Base-by-base conservation (phyloP, 92 coral and sea anemone genomes). In the Galaxea fascicularis region DNA sequence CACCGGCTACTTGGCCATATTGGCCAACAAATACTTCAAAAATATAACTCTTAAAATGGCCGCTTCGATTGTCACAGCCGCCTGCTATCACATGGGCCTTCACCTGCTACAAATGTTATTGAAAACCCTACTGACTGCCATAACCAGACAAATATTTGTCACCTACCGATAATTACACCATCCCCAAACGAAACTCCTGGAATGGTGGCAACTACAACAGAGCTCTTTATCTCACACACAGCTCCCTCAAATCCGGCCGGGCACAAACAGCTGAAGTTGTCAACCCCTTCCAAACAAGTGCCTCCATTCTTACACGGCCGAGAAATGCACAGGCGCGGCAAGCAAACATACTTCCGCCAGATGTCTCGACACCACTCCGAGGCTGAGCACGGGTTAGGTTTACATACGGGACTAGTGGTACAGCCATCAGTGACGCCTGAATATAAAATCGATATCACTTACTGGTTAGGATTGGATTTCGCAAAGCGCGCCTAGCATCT, bases 241-340 rank as follows among this genome's bases (percentile, higher is more conserved):
- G 80, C 68, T 54, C 98, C 98, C 78, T 94, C 95, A n/a, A 85
- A 96, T 29, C 71, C 91, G 0, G 72, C 75, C 14, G 94, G 77
- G 46, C 98, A 96, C 65, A 41, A 46, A 64, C 98, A 96, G 30
- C 51, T 78, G 74, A 92, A 96, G 88, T 79, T 94, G 78, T 90
- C 94, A 4, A 92, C 95, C 4, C 92, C 90, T 57, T 96, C 98
- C 52, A 79, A 21, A 83, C 98, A 96, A 4, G 89, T 82, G 45
- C 96, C 98, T 4, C 98, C 96, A 77, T 96, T 96, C 73, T 74
- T 27, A 84, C 98, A 96, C 1, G 95, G 98, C 30, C 57, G 76
- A 46, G 77, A 79, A 46, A 71, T 70, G 84, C 98, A 96, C 64
- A 90, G 88, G 65, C 93, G 95, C 14, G 91, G 94, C 18, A 90